phyloP scores from a whole-genome alignment of 2,888 invertebrate genomes.

The Napeogenes sylphis region DNA sequence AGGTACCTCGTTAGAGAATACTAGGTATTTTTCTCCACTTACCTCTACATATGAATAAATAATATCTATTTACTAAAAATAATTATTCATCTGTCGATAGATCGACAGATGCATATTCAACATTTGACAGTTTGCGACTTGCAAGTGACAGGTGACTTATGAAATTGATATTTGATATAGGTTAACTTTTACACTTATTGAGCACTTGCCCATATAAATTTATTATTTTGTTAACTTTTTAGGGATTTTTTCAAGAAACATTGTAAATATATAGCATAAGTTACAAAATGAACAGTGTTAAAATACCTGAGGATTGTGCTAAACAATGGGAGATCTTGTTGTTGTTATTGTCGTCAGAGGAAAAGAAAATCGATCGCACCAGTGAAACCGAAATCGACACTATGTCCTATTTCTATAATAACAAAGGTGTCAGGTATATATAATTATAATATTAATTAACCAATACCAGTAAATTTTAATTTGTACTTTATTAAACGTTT shows the following conservation, averaged over 20 bases:
- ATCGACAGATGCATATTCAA: too few species aligned
- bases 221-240: constrained; percentile 12
- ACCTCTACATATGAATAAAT: too few species aligned
- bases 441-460: constrained; percentile 4
- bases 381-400: constrained; percentile 61
- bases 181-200: constrained; percentile 2
- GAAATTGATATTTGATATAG: background rate
- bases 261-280: too few species aligned
- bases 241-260: constrained; percentile 16
- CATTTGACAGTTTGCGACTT: too few species aligned
- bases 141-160: too few species aligned
- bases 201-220: background rate
- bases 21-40: too few species aligned
- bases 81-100: too few species aligned
- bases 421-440: constrained; percentile 59
- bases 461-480: too few species aligned
- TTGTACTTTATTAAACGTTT: too few species aligned
- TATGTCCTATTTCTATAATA: constrained; percentile 61
- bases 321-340: constrained; percentile 69
- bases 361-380: constrained; percentile 65
- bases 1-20: too few species aligned
- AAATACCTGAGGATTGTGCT: constrained; percentile 58
- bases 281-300: constrained; percentile 46
- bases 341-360: constrained; percentile 62
- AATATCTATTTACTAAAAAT: too few species aligned